Base-by-base conservation (phyloP, 2,888 invertebrate species). In the Tubiluchus corallicola region DNA sequence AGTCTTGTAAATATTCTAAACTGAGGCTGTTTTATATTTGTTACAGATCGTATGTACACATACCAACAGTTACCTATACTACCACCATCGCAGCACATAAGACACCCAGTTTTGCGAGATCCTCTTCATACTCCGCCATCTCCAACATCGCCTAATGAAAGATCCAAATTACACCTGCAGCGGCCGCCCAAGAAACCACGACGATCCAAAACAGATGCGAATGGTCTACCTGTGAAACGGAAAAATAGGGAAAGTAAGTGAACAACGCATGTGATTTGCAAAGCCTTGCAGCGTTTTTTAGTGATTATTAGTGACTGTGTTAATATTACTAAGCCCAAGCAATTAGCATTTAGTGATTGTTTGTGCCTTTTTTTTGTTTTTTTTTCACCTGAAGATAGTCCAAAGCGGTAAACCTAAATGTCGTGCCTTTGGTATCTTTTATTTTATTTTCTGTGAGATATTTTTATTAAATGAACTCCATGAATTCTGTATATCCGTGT, bases 191-290 rank as follows among this genome's bases (percentile, higher is more conserved):
- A 29, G 29, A 29, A 29, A n/a, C 9, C 29, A n/a, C 29, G 29
- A 9, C 9, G n/a, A n/a, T n/a, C 29, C 9, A 9, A n/a, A 9
- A 29, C 29, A n/a, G 29, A 29, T 9, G n/a, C n/a, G n/a, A 29
- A 29, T 29, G 29, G 29, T 15, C 16, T 13, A 9, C 64, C 70
- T 44, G 81, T 83, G 17, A 88, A 88, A 66, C 74, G 88, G 66
- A 87, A 87, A 70, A 84, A 83, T 64, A 75, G 90, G 62, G 92
- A 92, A 70, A 90, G 68, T 66, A 56, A 52, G 53, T 53, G n/a
- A n/a, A n/a, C n/a, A n/a, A n/a, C n/a, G n/a, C n/a, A n/a, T n/a
- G n/a, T n/a, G n/a, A n/a, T n/a, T n/a, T n/a, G n/a, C n/a, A n/a
- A n/a, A n/a, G n/a, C n/a, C n/a, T n/a, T n/a, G n/a, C n/a, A n/a